Conservation (phyloP, 2,888 invertebrate genomes). For the Acanthosepion lycidas region DNA sequence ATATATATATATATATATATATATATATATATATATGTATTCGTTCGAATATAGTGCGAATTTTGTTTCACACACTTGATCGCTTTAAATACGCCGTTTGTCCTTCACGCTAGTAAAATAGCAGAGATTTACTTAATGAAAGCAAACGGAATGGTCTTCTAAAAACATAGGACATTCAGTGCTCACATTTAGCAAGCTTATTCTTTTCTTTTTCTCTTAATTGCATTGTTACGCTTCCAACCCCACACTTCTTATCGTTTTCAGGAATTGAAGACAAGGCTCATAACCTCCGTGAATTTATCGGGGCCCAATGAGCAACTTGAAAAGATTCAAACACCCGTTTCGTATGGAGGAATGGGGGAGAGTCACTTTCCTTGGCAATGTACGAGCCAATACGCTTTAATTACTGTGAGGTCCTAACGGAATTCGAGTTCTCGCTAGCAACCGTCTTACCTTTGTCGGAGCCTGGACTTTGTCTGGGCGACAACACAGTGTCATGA, state of each 20-base stretch:
- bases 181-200: too few species aligned
- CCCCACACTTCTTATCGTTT: background rate
- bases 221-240: background rate
- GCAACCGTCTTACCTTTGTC: background rate
- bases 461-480: background rate
- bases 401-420: background rate
- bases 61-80: too few species aligned
- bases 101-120: too few species aligned
- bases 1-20: too few species aligned
- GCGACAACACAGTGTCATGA: background rate
- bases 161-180: too few species aligned
- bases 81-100: too few species aligned
- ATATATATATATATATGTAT: too few species aligned
- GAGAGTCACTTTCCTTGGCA: background rate
- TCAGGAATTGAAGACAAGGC: background rate
- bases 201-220: background rate
- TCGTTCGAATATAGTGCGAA: too few species aligned
- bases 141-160: too few species aligned
- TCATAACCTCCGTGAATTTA: background rate
- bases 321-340: background rate
- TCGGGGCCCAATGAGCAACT: background rate
- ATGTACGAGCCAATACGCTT: background rate
- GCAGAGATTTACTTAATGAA: too few species aligned
- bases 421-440: conserved; percentile 2
- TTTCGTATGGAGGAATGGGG: background rate